Base-by-base conservation (phyloP, 2,888 invertebrate species). In the Notodonta dromedarius region DNA sequence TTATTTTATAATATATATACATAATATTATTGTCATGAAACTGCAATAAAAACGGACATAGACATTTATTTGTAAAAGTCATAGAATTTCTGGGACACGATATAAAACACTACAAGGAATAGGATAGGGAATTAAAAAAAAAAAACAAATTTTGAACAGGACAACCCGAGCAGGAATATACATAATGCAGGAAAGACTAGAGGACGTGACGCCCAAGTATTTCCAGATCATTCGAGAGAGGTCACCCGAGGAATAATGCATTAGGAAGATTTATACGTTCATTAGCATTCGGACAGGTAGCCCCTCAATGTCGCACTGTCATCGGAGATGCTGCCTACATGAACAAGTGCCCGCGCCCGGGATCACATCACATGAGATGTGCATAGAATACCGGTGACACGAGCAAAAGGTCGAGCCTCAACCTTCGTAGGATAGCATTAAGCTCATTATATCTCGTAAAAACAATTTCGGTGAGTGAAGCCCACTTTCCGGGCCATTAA, bases 271-370 rank as follows among this genome's bases (percentile, higher is more conserved):
- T 73, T 74, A 73, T 70, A 68, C 63, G 67, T 61, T 69, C 81
- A 85, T 89, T 88, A 84, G 77, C 80, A 88, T 88, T 84, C 87
- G 78, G 68, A 71, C 67, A 74, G 79, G 78, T 77, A 70, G 71
- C 62, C 71, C 73, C 61, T 86, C 90, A 89, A 89, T 88, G 90
- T 81, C 88, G 74, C 65, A 74, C 77, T 78, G 82, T 83, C 83
- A 84, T 85, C 83, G 79, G 78, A 79, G 78, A 85, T 84, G 86
- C 82, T 80, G 78, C 73, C 66, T 77, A 83, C 84, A 83, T 83
- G 71, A 66, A 67, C 66, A 68, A 71, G 62, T 61, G 56, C 59
- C 51, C 67, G 67, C 75, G 69, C 74, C 69, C 62, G 66, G 74
- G 77, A 71, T 71, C 71, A 70, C 74, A 71, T 71, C 71, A 74